Evolutionary conservation across 2,888 invertebrate genomes (phyloP).

Genomic region (Aspidapion aeneum): DNA sequence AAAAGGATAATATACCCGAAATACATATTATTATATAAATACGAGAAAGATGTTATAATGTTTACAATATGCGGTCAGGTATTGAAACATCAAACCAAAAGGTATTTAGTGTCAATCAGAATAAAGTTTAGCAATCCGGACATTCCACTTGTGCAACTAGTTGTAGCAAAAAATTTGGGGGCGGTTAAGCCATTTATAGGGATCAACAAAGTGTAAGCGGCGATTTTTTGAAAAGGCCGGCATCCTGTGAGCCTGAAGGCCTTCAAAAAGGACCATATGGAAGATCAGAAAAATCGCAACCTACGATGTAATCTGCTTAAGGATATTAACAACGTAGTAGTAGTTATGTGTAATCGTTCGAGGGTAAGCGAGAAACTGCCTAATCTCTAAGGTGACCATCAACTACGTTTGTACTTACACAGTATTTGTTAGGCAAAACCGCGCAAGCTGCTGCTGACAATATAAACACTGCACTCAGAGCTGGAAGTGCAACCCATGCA

Average conservation of each 20-base stretch:
- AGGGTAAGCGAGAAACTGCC: slow-evolving; percentile 42
- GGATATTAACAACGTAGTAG: slow-evolving; percentile 42
- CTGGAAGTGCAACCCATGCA: no score
- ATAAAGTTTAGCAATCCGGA: slow-evolving; percentile 31
- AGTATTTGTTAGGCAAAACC: no score
- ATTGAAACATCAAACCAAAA: slow-evolving; percentile 18
- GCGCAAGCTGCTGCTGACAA: no score
- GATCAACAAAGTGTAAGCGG: slow-evolving; percentile 34
- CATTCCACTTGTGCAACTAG: slow-evolving; percentile 40
- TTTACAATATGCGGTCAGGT: neutral
- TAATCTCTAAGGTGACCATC: slow-evolving; percentile 37
- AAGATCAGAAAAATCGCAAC: slow-evolving; percentile 24
- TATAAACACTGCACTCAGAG: no score
- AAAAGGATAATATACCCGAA: no score
- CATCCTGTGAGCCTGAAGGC: slow-evolving; percentile 33
- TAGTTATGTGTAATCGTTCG: slow-evolving; percentile 44
- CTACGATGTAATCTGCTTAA: slow-evolving; percentile 47
- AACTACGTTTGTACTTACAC: neutral
- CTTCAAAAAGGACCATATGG: slow-evolving; percentile 27
- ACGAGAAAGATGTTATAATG: neutral
- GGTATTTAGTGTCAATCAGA: slow-evolving; percentile 31
- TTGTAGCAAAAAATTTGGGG: slow-evolving; percentile 35
- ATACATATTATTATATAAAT: no score
- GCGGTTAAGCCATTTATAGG: slow-evolving; percentile 47
- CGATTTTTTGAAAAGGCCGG: slow-evolving; percentile 34